Evolutionary conservation across 1,140 invertebrate genomes (phyloP), one percentile per base, ranked within the genome.

Genomic region (Choristoneura fumiferana): DNA sequence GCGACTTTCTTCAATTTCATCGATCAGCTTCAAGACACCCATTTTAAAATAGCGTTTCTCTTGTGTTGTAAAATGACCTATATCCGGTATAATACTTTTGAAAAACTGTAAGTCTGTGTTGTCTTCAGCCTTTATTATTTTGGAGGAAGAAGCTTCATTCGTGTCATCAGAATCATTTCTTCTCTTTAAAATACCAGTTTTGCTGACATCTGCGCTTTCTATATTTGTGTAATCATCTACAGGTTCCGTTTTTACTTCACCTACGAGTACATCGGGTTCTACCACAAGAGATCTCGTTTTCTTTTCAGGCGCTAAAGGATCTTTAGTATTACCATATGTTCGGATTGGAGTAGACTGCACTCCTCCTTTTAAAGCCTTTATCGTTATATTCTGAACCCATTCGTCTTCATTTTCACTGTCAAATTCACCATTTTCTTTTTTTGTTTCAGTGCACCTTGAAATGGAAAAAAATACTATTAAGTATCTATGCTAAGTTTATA

Each of bases 1-100:
- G 10, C 43, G 43, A 17, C 10, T 49, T 8, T 12, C 15, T 18
- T 73, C 69, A 38, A 76, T 66, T 6, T 70, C 70, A 40, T 76
- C 73, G 37, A 76, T 73, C 18, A 72, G 33, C 36, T 71, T 56
- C 33, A 76, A 57, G 33, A 76, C 63, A 6, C 73, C 65, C 58
- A 73, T 71, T 65, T 76, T 76, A 0, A 76, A 52, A 55, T 71
- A 67, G 0, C 73, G 57, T 53, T 76, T 76, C n/a, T 76, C 70
- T 49, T 67, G 66, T 1, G 43, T 57, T 0, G 69, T 60, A 49
- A 73, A 73, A 52, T 66, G 55, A 60, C 58, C 67, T 9, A 74
- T 76, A 60, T 74, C 74, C 34, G 69, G 70, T 15, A 76, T 33
- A 4, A 76, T 69, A 60, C 73, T 73, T 69, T 64, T 73, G n/a